A percentile compares a stretch with the other conserved stretches of the same genome.
phyloP scores from a whole-genome alignment of 2,797 vertebrate species.

The Buphagus erythrorhynchus region DNA sequence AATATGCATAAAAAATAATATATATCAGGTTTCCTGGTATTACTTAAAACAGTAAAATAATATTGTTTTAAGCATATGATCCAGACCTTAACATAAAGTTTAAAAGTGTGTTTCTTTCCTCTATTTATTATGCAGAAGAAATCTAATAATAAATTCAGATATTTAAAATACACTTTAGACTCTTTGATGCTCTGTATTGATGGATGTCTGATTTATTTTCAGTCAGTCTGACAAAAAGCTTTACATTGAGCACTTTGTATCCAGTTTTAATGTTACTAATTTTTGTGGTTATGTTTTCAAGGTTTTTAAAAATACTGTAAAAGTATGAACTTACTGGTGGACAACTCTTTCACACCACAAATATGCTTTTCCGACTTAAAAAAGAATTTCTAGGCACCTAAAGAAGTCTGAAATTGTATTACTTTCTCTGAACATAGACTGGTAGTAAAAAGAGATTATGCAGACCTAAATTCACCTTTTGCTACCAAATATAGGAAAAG shows the following conservation, averaged over 20 bases:
- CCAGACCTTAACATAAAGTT: not conserved
- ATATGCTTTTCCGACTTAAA: conserved; percentile 45
- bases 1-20: not conserved
- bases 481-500: conserved; percentile 61
- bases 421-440: not conserved
- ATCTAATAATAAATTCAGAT: not conserved
- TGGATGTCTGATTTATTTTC: not conserved
- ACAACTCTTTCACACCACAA: not conserved
- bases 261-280: not conserved
- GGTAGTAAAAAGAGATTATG: not conserved
- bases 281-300: not conserved
- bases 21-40: not conserved
- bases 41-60: not conserved
- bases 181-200: not conserved
- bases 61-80: not conserved
- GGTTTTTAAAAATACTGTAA: not conserved
- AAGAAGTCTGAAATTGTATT: conserved; percentile 5
- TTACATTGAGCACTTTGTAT: not conserved
- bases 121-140: not conserved
- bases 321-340: not conserved
- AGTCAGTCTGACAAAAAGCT: not conserved
- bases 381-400: conserved; percentile 42
- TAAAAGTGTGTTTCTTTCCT: not conserved
- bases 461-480: conserved; percentile 55
- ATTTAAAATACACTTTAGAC: not conserved